phyloP scores from a whole-genome alignment of 2,888 invertebrate species.

The Endotricha flammealis region DNA sequence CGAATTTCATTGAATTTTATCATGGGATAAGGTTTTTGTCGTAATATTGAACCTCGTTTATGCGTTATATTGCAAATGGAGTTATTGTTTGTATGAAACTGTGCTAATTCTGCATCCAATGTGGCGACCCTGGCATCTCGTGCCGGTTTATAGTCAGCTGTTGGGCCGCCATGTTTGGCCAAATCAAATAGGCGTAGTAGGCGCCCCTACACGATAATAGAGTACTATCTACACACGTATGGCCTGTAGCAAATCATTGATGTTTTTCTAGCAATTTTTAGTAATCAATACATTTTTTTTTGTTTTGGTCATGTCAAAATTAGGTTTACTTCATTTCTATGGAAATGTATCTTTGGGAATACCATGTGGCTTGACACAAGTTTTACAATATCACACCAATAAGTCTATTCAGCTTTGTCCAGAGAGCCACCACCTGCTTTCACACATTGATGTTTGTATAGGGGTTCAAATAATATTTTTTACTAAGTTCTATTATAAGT shows the following conservation, averaged over 20 bases:
- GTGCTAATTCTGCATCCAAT: conserved; percentile 39
- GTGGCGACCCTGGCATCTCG: conserved; percentile 64
- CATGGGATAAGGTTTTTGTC: conserved; percentile 12
- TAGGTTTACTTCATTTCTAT: too few species aligned
- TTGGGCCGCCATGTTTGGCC: conserved; percentile 78
- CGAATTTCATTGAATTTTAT: conserved; percentile 21
- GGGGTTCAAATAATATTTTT: too few species aligned
- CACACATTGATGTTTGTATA: too few species aligned
- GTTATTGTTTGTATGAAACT: conserved; percentile 20
- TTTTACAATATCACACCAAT: too few species aligned
- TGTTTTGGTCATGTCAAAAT: too few species aligned
- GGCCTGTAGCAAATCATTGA: conserved; percentile 46
- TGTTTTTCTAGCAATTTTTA: conserved; percentile 23
- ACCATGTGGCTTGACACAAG: too few species aligned
- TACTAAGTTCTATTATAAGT: too few species aligned
- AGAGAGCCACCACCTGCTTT: too few species aligned
- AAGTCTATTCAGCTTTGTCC: too few species aligned
- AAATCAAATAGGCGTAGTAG: conserved; percentile 75
- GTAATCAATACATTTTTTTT: too few species aligned
- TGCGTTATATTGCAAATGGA: conserved; percentile 8
- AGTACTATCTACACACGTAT: conserved; percentile 46
- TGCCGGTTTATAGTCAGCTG: conserved; percentile 77
- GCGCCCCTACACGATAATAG: conserved; percentile 40
- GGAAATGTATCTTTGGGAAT: too few species aligned
- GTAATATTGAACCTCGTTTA: conserved; percentile 10